These are phyloP conservation scores for Synergus umbraculus DNA, from an alignment of 2,888 invertebrate genomes.

Conservation along the genomic window DNA sequence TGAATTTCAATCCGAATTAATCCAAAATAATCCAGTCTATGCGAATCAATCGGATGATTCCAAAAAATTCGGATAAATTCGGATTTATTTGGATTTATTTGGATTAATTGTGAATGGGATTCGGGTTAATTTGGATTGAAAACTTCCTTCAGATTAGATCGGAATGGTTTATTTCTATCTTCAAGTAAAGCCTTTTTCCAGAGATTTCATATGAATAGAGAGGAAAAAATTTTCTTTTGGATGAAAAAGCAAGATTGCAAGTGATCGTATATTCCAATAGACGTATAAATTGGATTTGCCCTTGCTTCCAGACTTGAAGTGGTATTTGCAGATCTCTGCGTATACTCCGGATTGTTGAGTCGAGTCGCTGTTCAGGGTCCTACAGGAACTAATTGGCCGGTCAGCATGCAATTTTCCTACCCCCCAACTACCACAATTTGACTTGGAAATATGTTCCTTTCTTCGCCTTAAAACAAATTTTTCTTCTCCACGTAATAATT, in stretches of 20 bases:
- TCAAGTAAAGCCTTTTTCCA: background rate
- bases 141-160: too few species aligned
- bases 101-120: too few species aligned
- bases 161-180: too few species aligned
- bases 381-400: conserved; percentile 70
- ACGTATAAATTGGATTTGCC: conserved; percentile 31
- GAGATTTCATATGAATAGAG: background rate
- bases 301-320: conserved; percentile 26
- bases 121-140: too few species aligned
- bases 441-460: background rate
- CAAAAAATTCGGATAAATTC: too few species aligned
- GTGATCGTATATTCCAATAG: conserved; percentile 34
- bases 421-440: conserved; percentile 1
- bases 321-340: conserved; percentile 29
- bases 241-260: conserved; percentile 23
- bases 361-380: conserved; percentile 61
- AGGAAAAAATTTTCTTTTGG: background rate
- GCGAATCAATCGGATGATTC: too few species aligned
- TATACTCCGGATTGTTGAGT: conserved; percentile 9
- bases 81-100: too few species aligned
- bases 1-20: too few species aligned
- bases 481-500: background rate
- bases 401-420: conserved; percentile 52
- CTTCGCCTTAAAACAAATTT: too few species aligned
- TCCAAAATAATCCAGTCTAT: too few species aligned